Conservation (phyloP, 2,797 vertebrate genomes). For the Neomorphus geoffroyi region DNA sequence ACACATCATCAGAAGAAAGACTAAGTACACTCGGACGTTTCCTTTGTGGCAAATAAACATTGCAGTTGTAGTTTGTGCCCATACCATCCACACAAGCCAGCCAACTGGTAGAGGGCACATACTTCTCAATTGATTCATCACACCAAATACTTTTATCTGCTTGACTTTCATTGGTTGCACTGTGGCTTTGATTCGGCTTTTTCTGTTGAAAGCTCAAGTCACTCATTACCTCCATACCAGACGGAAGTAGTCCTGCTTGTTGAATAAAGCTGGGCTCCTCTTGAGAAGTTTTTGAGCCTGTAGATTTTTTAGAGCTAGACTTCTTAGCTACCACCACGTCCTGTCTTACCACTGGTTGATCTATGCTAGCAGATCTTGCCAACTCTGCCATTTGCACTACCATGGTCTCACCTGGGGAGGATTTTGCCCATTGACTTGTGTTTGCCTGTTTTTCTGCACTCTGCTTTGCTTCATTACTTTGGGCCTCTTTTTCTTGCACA, state of each 20-base stretch:
- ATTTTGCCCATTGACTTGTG: neutral
- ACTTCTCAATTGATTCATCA: conserved; percentile 46
- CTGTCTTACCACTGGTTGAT: conserved; percentile 27
- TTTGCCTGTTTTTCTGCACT: conserved; percentile 30
- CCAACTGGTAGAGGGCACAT: conserved; percentile 41
- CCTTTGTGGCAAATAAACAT: conserved; percentile 40
- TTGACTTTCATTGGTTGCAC: neutral
- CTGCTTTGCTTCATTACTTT: neutral
- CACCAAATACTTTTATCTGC: conserved; percentile 44
- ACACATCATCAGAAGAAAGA: conserved; percentile 68
- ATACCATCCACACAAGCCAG: conserved; percentile 38
- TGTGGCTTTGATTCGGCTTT: conserved; percentile 36
- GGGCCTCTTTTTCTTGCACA: conserved; percentile 38
- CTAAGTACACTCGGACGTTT: conserved; percentile 62
- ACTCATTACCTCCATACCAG: conserved; percentile 37
- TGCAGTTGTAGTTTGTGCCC: neutral
- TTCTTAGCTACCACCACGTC: conserved; percentile 32
- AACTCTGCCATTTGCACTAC: conserved; percentile 37
- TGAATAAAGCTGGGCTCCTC: conserved; percentile 44
- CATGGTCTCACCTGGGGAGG: neutral
- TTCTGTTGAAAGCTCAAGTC: conserved; percentile 56
- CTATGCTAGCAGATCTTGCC: neutral
- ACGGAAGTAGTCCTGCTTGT: conserved; percentile 38
- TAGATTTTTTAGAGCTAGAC: conserved; percentile 28
- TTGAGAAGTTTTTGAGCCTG: conserved; percentile 22